These are phyloP conservation scores for Malurus melanocephalus DNA, from an alignment of 2,113 vertebrate genomes.

Conservation along the genomic window DNA sequence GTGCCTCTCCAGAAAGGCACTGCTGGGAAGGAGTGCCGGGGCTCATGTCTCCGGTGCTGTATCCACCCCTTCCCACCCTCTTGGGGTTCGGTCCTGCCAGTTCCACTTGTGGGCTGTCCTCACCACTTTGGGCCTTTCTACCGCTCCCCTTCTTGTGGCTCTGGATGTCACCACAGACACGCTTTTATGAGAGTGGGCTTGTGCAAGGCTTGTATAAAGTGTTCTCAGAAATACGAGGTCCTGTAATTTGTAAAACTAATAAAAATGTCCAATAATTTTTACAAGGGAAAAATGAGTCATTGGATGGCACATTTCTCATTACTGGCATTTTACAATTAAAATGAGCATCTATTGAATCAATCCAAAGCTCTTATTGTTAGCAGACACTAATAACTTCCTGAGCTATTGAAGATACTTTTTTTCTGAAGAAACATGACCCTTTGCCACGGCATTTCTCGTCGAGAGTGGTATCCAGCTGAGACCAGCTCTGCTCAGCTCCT, in stretches of 20 bases:
- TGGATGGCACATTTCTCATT: constrained; percentile 65
- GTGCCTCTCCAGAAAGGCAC: constrained; percentile 50
- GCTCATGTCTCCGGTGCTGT: constrained; percentile 53
- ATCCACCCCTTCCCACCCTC: constrained; percentile 64
- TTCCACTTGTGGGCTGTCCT: constrained; percentile 63
- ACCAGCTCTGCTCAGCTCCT: constrained; percentile 65
- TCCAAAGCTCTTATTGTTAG: constrained; percentile 62
- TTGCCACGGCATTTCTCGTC: constrained; percentile 47
- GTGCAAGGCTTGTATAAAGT: constrained; percentile 64
- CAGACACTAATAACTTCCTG: constrained; percentile 67
- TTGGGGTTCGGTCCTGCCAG: constrained; percentile 62
- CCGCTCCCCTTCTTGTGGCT: constrained; percentile 61
- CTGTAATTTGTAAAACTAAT: constrained; percentile 66
- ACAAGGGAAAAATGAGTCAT: constrained; percentile 68
- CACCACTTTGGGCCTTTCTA: constrained; percentile 64
- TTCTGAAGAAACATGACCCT: constrained; percentile 61
- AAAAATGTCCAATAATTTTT: constrained; percentile 65
- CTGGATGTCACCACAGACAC: constrained; percentile 63
- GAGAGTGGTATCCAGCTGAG: constrained; percentile 60
- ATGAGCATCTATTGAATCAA: constrained; percentile 64
- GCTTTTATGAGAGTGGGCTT: constrained; percentile 64
- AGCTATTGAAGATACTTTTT: constrained; percentile 62
- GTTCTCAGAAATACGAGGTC: constrained; percentile 61
- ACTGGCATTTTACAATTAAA: constrained; percentile 63
- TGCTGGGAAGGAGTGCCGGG: constrained; percentile 49